Conservation (phyloP, 2,888 invertebrate species). For the Kuschelorhynchus macadamiae region DNA sequence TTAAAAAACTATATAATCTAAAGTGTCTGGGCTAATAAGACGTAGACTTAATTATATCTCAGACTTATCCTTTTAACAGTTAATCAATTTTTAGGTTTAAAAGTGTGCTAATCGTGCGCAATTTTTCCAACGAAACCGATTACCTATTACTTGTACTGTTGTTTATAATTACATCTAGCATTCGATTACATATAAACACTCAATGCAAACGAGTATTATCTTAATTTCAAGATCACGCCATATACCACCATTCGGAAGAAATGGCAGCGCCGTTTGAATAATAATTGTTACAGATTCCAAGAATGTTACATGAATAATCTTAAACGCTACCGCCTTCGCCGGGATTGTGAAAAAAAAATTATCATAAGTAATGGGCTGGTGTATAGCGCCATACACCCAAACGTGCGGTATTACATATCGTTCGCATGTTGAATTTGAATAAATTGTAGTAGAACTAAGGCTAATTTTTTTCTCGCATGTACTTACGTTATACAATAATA, state of each 20-base stretch:
- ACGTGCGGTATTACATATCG: conserved; percentile 31
- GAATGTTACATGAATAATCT: conserved; percentile 55
- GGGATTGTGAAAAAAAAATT: conserved; percentile 44
- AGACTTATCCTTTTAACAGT: conserved; percentile 4
- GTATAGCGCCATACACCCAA: conserved; percentile 46
- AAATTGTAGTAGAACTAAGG: conserved; percentile 25
- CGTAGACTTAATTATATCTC: conserved; percentile 3
- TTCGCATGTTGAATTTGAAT: conserved; percentile 32
- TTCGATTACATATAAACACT: conserved; percentile 12
- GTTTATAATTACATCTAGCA: conserved; percentile 18
- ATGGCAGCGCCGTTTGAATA: conserved; percentile 54
- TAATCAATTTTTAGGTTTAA: conserved; percentile 4
- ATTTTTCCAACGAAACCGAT: conserved; percentile 13
- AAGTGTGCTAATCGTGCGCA: conserved; percentile 11
- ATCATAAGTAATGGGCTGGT: conserved; percentile 44
- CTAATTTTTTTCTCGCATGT: conserved; percentile 21
- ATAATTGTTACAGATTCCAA: conserved; percentile 55
- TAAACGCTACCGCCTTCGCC: conserved; percentile 45
- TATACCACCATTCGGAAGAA: conserved; percentile 45
- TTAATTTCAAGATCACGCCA: conserved; percentile 36
- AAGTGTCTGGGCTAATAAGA: no score
- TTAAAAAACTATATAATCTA: no score
- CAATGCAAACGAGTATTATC: conserved; percentile 27
- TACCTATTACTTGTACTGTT: conserved; percentile 6
- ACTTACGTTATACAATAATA: no score